Percentiles rank a stretch among this genome's conserved stretches.
Conservation (phyloP, 1,140 invertebrate genomes). For the Drosophila hydei region DNA sequence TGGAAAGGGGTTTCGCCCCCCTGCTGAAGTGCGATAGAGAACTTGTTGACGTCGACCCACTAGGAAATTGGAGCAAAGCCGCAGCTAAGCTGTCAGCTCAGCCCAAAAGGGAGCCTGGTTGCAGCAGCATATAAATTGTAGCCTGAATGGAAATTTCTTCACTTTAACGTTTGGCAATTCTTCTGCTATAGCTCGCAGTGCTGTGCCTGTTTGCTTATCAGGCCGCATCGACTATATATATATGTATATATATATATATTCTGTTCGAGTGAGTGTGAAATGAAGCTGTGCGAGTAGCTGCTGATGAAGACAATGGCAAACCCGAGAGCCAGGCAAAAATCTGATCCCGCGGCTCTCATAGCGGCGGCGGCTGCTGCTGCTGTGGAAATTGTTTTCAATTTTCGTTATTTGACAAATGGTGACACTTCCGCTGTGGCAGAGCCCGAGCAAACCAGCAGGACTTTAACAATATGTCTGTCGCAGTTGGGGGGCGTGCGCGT, state of each 20-base stretch:
- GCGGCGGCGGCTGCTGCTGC: background rate
- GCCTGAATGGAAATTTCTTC: constrained; percentile 61
- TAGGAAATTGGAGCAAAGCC: constrained; percentile 80
- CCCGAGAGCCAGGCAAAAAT: constrained; percentile 39
- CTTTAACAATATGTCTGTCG: constrained; percentile 70
- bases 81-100: constrained; percentile 70
- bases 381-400: constrained; percentile 82
- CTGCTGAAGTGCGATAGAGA: constrained; percentile 63
- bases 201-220: constrained; percentile 56
- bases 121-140: constrained; percentile 41
- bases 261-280: constrained; percentile 35
- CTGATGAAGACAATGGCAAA: constrained; percentile 58
- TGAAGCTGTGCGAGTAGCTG: constrained; percentile 50
- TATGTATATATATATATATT: constrained; percentile 54
- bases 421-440: constrained; percentile 81
- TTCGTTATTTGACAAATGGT: constrained; percentile 84
- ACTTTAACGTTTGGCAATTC: constrained; percentile 49
- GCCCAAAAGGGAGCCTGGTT: background rate
- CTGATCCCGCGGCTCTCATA: constrained; percentile 35
- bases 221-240: constrained; percentile 48
- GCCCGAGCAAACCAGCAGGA: constrained; percentile 50
- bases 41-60: constrained; percentile 71
- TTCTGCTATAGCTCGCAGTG: constrained; percentile 1
- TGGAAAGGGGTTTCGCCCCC: background rate
- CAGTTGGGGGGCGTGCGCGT: constrained; percentile 27